Percentiles rank a stretch among this genome's conserved stretches.
Conservation (phyloP, 2,888 invertebrate species). For the Luperina testacea region DNA sequence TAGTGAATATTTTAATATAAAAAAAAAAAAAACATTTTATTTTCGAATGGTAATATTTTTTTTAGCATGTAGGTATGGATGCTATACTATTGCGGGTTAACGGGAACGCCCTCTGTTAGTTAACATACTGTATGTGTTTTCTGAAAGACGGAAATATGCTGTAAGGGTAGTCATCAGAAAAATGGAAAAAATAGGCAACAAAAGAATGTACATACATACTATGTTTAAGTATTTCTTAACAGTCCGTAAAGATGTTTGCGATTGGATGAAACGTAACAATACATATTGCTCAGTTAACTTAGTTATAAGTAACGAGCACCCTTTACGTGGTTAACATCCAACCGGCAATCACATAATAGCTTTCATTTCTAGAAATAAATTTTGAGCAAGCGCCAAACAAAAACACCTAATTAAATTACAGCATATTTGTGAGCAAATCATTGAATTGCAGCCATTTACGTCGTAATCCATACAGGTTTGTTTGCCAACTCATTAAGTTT, state of each 20-base stretch:
- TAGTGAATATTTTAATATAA: no score
- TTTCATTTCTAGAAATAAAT: conserved; percentile 17
- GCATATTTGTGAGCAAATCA: conserved; percentile 32
- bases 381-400: conserved; percentile 30
- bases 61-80: no score
- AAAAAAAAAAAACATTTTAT: no score
- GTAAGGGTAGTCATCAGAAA: neutral
- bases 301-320: conserved; percentile 4
- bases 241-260: neutral
- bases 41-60: no score
- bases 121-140: no score
- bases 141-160: neutral
- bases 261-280: neutral
- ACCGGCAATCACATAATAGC: neutral
- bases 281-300: neutral
- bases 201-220: no score
- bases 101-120: no score
- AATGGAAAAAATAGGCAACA: no score
- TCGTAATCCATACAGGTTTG: conserved; percentile 53
- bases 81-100: no score
- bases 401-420: conserved; percentile 34
- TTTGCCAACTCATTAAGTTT: conserved; percentile 46
- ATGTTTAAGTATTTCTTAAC: neutral
- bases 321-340: neutral
- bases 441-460: conserved; percentile 28